phyloP scores from a whole-genome alignment of 2,888 invertebrate species.

The Acanthopleura granulata region DNA sequence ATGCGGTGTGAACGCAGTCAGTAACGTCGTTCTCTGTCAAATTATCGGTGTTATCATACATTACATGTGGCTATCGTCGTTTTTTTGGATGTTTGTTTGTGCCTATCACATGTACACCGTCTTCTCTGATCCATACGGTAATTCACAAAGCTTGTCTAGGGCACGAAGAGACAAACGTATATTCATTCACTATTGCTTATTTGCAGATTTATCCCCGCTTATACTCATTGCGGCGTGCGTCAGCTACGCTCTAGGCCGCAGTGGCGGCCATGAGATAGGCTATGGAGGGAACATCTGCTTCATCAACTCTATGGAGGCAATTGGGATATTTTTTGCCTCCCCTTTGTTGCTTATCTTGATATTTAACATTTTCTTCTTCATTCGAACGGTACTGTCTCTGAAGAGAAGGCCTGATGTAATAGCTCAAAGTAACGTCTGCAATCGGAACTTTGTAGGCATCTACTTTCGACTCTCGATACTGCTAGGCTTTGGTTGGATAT shows the following conservation, averaged over 20 bases:
- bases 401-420: neutral
- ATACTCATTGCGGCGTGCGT: neutral
- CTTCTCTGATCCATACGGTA: neutral
- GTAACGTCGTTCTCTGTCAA: neutral
- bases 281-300: slow-evolving; percentile 2
- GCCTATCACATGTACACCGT: slow-evolving; percentile 15
- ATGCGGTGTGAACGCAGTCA: neutral
- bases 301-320: neutral
- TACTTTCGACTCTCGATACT: neutral
- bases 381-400: neutral
- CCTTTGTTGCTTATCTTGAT: slow-evolving; percentile 6
- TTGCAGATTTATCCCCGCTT: neutral
- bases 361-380: slow-evolving; percentile 1
- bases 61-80: slow-evolving; percentile 19
- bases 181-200: neutral
- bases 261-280: neutral
- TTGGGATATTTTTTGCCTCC: slow-evolving; percentile 13
- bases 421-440: neutral
- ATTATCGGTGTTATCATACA: slow-evolving; percentile 7
- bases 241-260: neutral
- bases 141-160: neutral
- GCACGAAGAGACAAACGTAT: neutral
- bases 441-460: neutral
- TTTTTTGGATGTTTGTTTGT: slow-evolving; percentile 22
- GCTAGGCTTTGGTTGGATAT: slow-evolving; percentile 7